Percentiles rank a stretch among this genome's conserved stretches.
These are phyloP conservation scores for Eulithis testata DNA, from an alignment of 2,888 invertebrate species.

Conservation along the genomic window DNA sequence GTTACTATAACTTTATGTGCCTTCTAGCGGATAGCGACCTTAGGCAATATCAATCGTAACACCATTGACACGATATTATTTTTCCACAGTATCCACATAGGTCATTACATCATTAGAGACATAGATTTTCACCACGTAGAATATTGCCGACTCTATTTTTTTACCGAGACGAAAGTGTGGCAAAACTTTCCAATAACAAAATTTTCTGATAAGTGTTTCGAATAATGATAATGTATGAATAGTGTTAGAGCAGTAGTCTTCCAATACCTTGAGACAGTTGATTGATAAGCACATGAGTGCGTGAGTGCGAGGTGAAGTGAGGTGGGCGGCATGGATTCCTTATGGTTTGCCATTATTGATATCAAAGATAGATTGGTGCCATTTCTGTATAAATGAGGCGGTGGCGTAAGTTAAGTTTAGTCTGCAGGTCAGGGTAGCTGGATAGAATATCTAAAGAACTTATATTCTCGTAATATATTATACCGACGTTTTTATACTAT, in stretches of 20 bases:
- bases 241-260: conserved; percentile 83
- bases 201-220: conserved; percentile 50
- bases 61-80: conserved; percentile 65
- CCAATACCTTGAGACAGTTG: conserved; percentile 78
- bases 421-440: conserved; percentile 83
- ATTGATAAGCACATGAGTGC: conserved; percentile 22
- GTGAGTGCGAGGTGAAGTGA: conserved; percentile 47
- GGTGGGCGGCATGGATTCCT: conserved; percentile 76
- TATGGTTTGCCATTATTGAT: conserved; percentile 84
- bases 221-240: conserved; percentile 73
- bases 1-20: conserved; percentile 83
- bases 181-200: conserved; percentile 60
- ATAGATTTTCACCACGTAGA: conserved; percentile 63
- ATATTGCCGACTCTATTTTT: conserved; percentile 63
- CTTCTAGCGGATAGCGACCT: conserved; percentile 83
- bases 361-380: conserved; percentile 85
- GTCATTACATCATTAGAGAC: conserved; percentile 59
- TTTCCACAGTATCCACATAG: conserved; percentile 57
- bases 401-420: conserved; percentile 83
- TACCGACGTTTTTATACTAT: conserved; percentile 66
- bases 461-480: conserved; percentile 66
- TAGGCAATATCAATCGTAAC: conserved; percentile 78
- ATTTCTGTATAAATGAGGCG: conserved; percentile 82
- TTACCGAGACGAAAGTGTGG: conserved; percentile 53
- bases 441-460: conserved; percentile 63